These are phyloP conservation scores for Aphaenogaster floridana DNA, from an alignment of 1,140 invertebrate species.

Conservation along the genomic window DNA sequence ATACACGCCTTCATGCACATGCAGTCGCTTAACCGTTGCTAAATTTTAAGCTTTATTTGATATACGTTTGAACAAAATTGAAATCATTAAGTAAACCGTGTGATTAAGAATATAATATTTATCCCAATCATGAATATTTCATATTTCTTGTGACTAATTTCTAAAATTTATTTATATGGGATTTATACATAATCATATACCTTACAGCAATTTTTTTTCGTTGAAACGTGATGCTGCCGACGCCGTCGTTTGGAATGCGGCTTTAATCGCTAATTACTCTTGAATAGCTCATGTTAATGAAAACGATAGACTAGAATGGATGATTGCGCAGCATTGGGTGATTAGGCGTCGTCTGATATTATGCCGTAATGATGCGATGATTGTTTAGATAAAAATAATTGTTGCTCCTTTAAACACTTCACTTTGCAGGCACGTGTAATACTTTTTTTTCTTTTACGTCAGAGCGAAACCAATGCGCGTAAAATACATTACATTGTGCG, in stretches of 20 bases:
- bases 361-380: conserved; percentile 2
- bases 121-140: not conserved
- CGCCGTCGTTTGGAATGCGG: conserved; percentile 2
- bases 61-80: not conserved
- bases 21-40: not conserved
- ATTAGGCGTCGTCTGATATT: not conserved
- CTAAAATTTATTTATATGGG: not conserved
- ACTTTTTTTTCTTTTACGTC: conserved; percentile 4
- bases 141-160: not conserved
- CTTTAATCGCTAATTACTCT: conserved; percentile 51
- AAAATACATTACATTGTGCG: not conserved
- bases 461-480: not conserved
- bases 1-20: not conserved
- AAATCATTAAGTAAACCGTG: not conserved
- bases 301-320: conserved; percentile 11
- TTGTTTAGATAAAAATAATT: conserved; percentile 31
- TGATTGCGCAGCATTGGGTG: conserved; percentile 15
- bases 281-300: conserved; percentile 21
- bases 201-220: not conserved
- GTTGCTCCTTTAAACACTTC: conserved; percentile 7
- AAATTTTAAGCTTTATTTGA: not conserved
- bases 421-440: not conserved
- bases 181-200: not conserved
- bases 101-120: not conserved
- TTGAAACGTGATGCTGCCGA: not conserved